These are phyloP conservation scores for Mareca strepera DNA, from an alignment of 2,797 vertebrate species.

Conservation along the genomic window DNA sequence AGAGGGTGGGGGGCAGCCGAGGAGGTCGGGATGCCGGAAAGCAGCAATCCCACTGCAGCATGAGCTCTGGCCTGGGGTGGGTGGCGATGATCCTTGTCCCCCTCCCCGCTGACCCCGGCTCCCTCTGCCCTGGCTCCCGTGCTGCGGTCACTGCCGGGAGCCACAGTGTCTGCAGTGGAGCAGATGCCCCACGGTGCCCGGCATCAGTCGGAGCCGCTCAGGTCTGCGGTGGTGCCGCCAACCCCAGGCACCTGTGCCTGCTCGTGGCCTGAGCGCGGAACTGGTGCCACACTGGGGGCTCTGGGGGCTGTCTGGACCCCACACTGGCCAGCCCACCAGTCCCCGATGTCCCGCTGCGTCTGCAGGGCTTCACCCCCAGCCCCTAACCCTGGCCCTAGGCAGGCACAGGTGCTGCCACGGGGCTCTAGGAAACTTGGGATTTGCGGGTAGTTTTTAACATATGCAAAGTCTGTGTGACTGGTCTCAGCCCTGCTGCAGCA, in stretches of 20 bases:
- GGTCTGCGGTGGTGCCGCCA: neutral
- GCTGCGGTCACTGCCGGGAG: fast-evolving
- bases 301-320: neutral
- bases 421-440: neutral
- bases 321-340: neutral
- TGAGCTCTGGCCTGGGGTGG: neutral
- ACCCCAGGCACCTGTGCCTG: neutral
- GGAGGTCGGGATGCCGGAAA: neutral
- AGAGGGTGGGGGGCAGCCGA: neutral
- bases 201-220: neutral
- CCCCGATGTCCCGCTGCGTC: neutral
- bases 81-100: neutral
- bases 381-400: neutral
- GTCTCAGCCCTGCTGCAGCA: neutral
- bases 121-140: neutral
- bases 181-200: fast-evolving
- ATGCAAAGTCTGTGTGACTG: constrained; percentile 12
- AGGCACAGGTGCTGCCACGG: neutral
- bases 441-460: neutral
- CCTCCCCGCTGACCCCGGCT: neutral
- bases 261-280: neutral
- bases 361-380: neutral
- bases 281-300: neutral
- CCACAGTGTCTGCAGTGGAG: fast-evolving
- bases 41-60: neutral